Evolutionary conservation across 2,797 vertebrate species (phyloP), one percentile per base, ranked within the genome.

Genomic region (Labeo calbasu): DNA sequence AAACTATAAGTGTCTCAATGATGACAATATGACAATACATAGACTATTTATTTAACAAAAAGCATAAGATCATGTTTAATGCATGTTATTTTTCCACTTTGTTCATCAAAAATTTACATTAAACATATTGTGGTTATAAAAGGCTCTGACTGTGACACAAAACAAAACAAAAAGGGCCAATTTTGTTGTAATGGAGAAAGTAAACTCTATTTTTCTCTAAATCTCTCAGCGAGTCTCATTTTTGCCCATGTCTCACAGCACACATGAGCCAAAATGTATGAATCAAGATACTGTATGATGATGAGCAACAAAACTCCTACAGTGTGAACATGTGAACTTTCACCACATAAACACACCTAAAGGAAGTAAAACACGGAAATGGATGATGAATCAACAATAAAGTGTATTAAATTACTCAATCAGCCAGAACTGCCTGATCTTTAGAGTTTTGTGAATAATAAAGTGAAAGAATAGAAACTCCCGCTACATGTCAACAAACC

Each of bases 261-360:
- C 23, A 19, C 68, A 69, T 10, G 43, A 50, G 66, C 19, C 36
- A 69, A 43, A 14, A 23, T 46, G 9, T 83, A 81, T 80, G n/a
- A 17, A 66, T 59, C 2, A 48, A 53, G 43, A 82, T 12, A 15
- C 48, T 46, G 43, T 10, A 46, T 46, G 43, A 46, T 46, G 9
- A 46, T 10, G 43, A 46, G 10, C 3, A 75, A 46, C 40, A n/a
- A 59, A 51, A 14, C 36, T 13, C 0, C n/a, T 21, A n/a, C 36
- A 43, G 5, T 46, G 11, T 69, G n/a, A 71, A 71, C 43, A 15
- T 25, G 25, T 55, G 55, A 63, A 63, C 14, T 17, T 51, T 72
- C 69, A 50, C 9, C 17, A 8, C 17, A 15, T 19, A 50, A 25
- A 50, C 46, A 71, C 43, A 51, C 23, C 70, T 72, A 28, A 72